Evolutionary conservation across 2,113 vertebrate genomes (phyloP).

Genomic region (Podarcis cretensis): DNA sequence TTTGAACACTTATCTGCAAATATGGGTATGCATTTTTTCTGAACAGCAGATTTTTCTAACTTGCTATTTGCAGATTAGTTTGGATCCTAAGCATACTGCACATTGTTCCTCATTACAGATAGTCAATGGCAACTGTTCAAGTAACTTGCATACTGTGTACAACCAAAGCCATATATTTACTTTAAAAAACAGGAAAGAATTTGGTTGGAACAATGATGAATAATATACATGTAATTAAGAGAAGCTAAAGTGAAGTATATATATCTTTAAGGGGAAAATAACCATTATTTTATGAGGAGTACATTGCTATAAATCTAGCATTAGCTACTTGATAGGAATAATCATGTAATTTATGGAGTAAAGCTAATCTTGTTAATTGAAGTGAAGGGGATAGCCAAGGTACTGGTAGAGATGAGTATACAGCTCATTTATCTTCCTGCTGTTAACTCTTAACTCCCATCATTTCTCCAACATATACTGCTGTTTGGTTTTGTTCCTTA

Average conservation of each 20-base stretch:
- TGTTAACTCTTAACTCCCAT: background rate
- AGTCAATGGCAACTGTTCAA: background rate
- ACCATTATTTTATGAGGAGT: constrained; percentile 1
- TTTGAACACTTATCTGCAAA: too few species aligned
- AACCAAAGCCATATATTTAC: background rate
- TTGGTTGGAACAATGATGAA: background rate
- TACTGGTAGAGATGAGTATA: background rate
- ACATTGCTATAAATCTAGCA: constrained; percentile 10
- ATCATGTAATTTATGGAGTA: constrained; percentile 14
- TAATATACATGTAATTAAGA: background rate
- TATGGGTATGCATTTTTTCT: too few species aligned
- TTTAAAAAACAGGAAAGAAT: background rate
- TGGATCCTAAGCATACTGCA: too few species aligned
- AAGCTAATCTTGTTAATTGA: constrained; percentile 17
- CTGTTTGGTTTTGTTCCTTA: background rate
- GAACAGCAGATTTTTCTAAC: too few species aligned
- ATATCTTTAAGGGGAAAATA: constrained; percentile 8
- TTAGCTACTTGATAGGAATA: background rate
- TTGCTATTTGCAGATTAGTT: too few species aligned
- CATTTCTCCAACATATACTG: background rate
- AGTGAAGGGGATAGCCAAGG: background rate
- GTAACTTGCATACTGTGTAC: background rate
- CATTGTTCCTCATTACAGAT: too few species aligned
- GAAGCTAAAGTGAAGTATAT: background rate
- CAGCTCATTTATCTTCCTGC: constrained; percentile 10